Conservation (phyloP, 2,888 invertebrate genomes). For the Girardia tigrina region DNA sequence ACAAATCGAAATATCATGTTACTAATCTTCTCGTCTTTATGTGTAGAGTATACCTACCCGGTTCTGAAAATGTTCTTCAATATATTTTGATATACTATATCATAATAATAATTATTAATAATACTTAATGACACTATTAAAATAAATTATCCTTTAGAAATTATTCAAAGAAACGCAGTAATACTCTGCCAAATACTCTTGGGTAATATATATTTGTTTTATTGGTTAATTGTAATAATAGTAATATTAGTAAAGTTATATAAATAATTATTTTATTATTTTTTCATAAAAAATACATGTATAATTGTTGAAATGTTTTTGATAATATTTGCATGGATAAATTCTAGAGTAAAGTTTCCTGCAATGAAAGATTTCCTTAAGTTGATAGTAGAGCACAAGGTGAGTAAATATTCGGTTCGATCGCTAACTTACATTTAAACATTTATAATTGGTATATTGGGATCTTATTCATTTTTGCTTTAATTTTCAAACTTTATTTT, state of each 20-base stretch:
- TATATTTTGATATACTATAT: no score
- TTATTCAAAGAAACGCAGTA: neutral
- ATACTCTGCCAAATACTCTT: neutral
- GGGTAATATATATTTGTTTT: neutral
- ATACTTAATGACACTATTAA: neutral
- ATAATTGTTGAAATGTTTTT: neutral
- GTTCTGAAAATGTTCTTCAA: no score
- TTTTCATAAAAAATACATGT: no score
- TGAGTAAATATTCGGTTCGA: neutral
- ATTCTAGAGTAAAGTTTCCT: neutral
- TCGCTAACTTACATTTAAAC: neutral
- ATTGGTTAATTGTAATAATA: neutral
- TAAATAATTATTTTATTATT: no score
- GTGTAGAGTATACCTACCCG: no score
- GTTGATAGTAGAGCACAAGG: neutral
- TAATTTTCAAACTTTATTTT: no score
- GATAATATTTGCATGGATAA: neutral
- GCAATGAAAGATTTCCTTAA: neutral
- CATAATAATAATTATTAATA: no score
- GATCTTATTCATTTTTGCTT: no score
- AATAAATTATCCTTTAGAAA: neutral
- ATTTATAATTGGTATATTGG: neutral
- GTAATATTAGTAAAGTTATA: neutral
- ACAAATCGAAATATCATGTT: no score
- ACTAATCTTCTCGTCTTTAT: no score